Evolutionary conservation across 2,113 vertebrate species (phyloP), one percentile per base, ranked within the genome.

Genomic region (Carlito syrichta): DNA sequence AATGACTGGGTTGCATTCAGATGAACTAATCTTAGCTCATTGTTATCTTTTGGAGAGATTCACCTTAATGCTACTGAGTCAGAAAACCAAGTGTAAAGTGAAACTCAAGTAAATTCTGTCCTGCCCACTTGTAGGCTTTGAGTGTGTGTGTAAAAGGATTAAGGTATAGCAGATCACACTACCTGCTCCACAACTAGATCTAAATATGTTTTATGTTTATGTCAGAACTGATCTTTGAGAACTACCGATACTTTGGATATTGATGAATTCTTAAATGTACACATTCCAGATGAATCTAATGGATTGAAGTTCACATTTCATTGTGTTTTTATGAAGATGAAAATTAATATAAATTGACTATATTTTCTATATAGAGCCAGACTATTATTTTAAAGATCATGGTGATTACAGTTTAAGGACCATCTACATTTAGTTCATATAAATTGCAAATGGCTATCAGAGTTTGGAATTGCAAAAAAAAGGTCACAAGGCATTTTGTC

Each of bases 1-100:
- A 95, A 82, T 93, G 86, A 96, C 79, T 62, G 85, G 71, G 77
- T 11, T 97, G 86, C 79, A 97, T 98, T 98, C 98, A 97, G 88
- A 97, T 97, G 89, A 97, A 86, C 38, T 97, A 73, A 95, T 97
- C 82, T 97, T 86, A 97, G 32, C 11, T 77, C 93, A 17, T 27
- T 95, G 84, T 50, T 97, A 54, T 96, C 91, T 97, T 97, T 58
- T 76, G 48, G 68, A n/a, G 85, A 96, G 45, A 93, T 96, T 92
- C 73, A 77, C 27, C 38, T 95, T 95, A 90, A 95, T 43, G 13
- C 11, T 13, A 1, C 14, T 95, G 56, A 94, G 22, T 95, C 84
- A 38, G 48, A 98, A 97, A 96, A 30, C 20, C 48, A 94, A 58
- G 9, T 79, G 19, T 73, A 94, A 97, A 93, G 71, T 4, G 89